phyloP scores from a whole-genome alignment of 1,140 invertebrate species.

The Achroia grisella region DNA sequence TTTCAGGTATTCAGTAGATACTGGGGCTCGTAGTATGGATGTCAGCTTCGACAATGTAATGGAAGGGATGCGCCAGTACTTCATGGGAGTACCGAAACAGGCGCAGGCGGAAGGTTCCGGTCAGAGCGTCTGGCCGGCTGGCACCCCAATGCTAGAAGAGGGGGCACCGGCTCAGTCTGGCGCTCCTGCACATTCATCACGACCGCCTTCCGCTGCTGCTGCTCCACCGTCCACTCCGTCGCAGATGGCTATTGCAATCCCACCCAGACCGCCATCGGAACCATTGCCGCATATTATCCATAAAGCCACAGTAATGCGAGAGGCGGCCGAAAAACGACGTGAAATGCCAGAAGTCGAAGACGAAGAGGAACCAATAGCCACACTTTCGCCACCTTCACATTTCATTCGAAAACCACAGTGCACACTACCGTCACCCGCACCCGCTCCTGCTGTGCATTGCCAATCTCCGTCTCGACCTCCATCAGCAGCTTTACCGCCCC shows the following conservation, averaged over 20 bases:
- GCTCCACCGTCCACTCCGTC: slow-evolving; percentile 48
- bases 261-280: slow-evolving; percentile 58
- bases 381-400: slow-evolving; percentile 61
- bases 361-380: slow-evolving; percentile 51
- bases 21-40: slow-evolving; percentile 76
- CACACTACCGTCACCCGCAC: slow-evolving; percentile 53
- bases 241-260: slow-evolving; percentile 30
- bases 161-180: slow-evolving; percentile 62
- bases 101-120: slow-evolving; percentile 60
- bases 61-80: slow-evolving; percentile 86
- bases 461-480: slow-evolving; percentile 50
- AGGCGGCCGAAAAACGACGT: slow-evolving; percentile 68
- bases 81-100: slow-evolving; percentile 81
- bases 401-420: slow-evolving; percentile 58
- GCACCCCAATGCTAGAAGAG: slow-evolving; percentile 50
- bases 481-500: slow-evolving; percentile 31
- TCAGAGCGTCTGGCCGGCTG: slow-evolving; percentile 54
- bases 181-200: slow-evolving; percentile 45
- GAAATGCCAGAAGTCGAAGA: slow-evolving; percentile 62
- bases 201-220: slow-evolving; percentile 56
- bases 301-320: slow-evolving; percentile 71
- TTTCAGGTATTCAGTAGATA: slow-evolving; percentile 44
- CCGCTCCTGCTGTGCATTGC: slow-evolving; percentile 46
- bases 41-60: slow-evolving; percentile 84
- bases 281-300: slow-evolving; percentile 65